Evolutionary conservation across 1,140 invertebrate species (phyloP), one percentile per base, ranked within the genome.

Genomic region (Drosophila lacertosa): DNA sequence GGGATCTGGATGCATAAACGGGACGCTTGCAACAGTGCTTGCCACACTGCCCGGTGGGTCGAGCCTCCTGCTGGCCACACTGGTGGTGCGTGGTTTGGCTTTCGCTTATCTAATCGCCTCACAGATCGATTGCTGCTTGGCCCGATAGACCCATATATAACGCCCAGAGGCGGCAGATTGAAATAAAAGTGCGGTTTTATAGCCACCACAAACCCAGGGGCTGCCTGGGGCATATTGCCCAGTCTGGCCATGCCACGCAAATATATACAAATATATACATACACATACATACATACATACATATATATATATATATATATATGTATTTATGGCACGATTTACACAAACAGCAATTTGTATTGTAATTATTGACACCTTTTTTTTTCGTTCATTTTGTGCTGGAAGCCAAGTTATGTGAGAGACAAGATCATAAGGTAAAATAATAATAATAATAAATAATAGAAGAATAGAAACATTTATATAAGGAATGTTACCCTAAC

Each of bases 131-230:
- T 65, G 60, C 68, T 64, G 44, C 40, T 24, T 32, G 29, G 40
- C 4, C n/a, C 13, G 26, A 83, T 83, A 84, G 76, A 72, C 55
- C 51, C 77, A 77, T 88, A 81, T 82, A 88, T 72, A 78, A 66
- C 58, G 57, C 66, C 74, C 76, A 60, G 70, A 70, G 82, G 82
- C 82, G 82, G 82, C 82, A 86, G 82, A 86, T 86, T 86, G 77
- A 86, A 86, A 86, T 86, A 88, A 86, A 86, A 88, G 70, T 86
- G 59, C 45, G 58, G 63, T 88, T 86, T 86, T 86, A 86, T 86
- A 71, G 68, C 73, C 63, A 39, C 47, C 59, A 77, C 71, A 77
- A 75, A 62, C 42, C 55, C 63, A 33, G 59, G 6, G 4, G 20
- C 44, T 29, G 10, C 11, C 20, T 29, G n/a, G 9, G n/a, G n/a